Base-by-base conservation (phyloP, 2,888 invertebrate genomes). In the Ennomos erosarius region DNA sequence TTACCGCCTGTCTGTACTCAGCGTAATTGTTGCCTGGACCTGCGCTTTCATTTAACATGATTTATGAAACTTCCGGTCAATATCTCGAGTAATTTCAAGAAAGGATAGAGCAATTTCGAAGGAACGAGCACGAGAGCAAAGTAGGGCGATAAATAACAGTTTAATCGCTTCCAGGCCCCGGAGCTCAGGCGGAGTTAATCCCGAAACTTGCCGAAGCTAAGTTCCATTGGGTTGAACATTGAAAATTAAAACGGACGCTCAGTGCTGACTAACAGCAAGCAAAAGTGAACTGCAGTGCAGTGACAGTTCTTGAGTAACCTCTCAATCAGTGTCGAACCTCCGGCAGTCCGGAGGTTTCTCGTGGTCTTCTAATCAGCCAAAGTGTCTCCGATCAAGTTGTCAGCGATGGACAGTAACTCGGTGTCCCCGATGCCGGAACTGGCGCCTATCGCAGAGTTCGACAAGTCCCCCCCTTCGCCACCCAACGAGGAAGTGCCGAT, bases 371-470 rank as follows among this genome's bases (percentile, higher is more conserved):
- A 87, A 90, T 71, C 78, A 78, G 86, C 79, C 88, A 93, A 93
- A 82, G 93, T 93, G 93, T 92, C 92, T 90, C 93, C 93, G 62
- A 91, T 93, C 83, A 93, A 93, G 89, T 84, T 93, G 82, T 90
- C 91, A 67, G 92, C 91, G 73, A 95, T 95, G 95, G 95, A 95
- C 85, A 94, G 93, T 88, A 95, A 94, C 87, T 94, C 94, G 76
- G 95, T 95, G 79, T 94, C 95, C 12, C 95, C 95, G 64, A 94
- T 95, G 94, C 94, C 94, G 67, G 94, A 94, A 74, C 82, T 94
- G 81, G 95, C 95, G 55, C 95, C 95, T 35, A 95, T 95, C 67
- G 95, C 95, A 48, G 95, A 95, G 88, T 95, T 95, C 76, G 95
- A 95, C 79, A 95, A 95, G 87, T 94, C 95, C 9, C 95, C 95